These are phyloP conservation scores for Hirtodrosophila cameraria DNA, from an alignment of 2,888 invertebrate genomes.

Conservation along the genomic window DNA sequence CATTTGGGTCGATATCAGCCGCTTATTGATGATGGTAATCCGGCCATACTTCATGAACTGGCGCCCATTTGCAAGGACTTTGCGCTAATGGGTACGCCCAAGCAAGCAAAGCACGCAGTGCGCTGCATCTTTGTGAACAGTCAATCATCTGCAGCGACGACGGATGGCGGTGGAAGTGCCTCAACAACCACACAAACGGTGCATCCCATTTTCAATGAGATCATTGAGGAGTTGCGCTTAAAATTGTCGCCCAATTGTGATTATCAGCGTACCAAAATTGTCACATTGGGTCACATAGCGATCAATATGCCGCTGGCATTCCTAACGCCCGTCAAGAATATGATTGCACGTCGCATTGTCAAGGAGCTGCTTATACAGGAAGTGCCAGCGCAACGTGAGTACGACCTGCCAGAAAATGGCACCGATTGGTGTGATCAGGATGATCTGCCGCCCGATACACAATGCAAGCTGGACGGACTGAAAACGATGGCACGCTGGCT, in stretches of 20 bases:
- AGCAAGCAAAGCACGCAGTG: constrained; percentile 98
- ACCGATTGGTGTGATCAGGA: constrained; percentile 94
- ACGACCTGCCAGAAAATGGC: constrained; percentile 72
- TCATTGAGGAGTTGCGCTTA: constrained; percentile 91
- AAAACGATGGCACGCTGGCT: constrained; percentile 99
- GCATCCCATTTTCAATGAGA: constrained; percentile 91
- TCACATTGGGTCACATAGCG: constrained; percentile 97
- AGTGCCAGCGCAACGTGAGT: constrained; percentile 85
- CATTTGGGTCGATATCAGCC: constrained; percentile 94
- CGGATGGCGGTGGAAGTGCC: constrained; percentile 60
- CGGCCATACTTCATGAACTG: constrained; percentile 90
- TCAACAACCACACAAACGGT: constrained; percentile 80
- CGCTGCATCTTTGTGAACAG: constrained; percentile 95
- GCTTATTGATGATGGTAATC: constrained; percentile 89
- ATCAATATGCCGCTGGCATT: constrained; percentile 95
- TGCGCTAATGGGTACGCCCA: constrained; percentile 94
- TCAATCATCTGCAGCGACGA: constrained; percentile 57
- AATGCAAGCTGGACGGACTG: constrained; percentile 96
- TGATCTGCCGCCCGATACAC: constrained; percentile 94
- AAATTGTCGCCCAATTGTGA: constrained; percentile 90
- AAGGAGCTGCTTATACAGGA: constrained; percentile 96
- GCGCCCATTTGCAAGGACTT: constrained; percentile 94
- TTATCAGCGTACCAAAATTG: constrained; percentile 96
- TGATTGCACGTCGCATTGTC: constrained; percentile 97
- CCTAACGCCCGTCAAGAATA: constrained; percentile 95